phyloP scores from a whole-genome alignment of 2,797 vertebrate genomes.

The Tachyglossus aculeatus region DNA sequence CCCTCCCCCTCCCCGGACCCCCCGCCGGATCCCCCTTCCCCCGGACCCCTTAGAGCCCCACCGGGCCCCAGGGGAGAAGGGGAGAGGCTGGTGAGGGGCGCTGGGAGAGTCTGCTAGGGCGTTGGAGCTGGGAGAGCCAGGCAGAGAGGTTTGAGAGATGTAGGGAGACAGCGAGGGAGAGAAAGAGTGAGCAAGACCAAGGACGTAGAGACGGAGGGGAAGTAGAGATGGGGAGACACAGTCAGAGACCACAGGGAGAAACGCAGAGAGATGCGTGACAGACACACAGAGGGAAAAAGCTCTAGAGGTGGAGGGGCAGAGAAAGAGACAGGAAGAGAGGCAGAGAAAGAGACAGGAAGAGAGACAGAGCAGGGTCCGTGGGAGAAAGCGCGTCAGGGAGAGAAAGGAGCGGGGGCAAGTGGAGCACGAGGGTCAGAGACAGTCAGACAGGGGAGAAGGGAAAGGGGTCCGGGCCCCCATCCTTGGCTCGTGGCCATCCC shows the following conservation, averaged over 20 bases:
- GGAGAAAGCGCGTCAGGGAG: slow-evolving; percentile 39
- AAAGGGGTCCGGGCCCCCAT: slow-evolving; percentile 38
- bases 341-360: slow-evolving; percentile 40
- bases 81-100: slow-evolving; percentile 19
- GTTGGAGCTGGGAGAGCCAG: slow-evolving; percentile 50
- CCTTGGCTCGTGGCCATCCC: slow-evolving; percentile 39
- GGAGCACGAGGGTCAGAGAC: slow-evolving; percentile 40
- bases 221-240: neutral
- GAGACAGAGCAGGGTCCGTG: no score
- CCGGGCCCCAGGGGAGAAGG: slow-evolving; percentile 1
- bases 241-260: no score
- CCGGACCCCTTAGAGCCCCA: slow-evolving; percentile 11
- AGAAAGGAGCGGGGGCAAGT: slow-evolving; percentile 35
- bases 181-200: slow-evolving; percentile 72
- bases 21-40: slow-evolving; percentile 16
- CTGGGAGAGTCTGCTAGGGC: slow-evolving; percentile 63
- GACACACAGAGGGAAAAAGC: slow-evolving; percentile 55
- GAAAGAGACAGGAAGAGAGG: slow-evolving; percentile 26
- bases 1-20: slow-evolving; percentile 31
- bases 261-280: slow-evolving; percentile 50
- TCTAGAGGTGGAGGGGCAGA: slow-evolving; percentile 44
- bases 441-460: slow-evolving; percentile 31
- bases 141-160: slow-evolving; percentile 14
- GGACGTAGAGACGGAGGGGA: slow-evolving; percentile 53
- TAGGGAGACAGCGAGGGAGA: slow-evolving; percentile 31